phyloP scores from a whole-genome alignment of 2,888 invertebrate genomes.

The Philereme vetulata region DNA sequence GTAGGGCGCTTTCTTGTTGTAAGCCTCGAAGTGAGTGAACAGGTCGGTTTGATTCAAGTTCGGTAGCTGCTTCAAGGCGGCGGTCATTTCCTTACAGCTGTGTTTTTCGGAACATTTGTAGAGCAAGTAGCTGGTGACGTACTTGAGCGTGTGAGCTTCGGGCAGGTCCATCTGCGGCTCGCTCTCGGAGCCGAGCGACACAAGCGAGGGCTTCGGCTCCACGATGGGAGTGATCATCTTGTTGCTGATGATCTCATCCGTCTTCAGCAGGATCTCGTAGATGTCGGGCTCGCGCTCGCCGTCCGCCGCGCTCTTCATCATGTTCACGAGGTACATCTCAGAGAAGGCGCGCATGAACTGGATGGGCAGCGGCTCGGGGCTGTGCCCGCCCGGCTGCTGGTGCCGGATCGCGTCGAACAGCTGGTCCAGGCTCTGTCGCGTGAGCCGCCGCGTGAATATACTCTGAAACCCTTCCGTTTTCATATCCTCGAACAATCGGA shows the following conservation, averaged over 20 bases:
- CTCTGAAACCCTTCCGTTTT: slow-evolving; percentile 26
- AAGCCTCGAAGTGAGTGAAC: slow-evolving; percentile 29
- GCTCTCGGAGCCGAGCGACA: slow-evolving; percentile 29
- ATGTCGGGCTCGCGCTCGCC: slow-evolving; percentile 28
- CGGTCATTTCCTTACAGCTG: slow-evolving; percentile 26
- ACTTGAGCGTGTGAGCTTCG: slow-evolving; percentile 28
- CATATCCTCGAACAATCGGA: slow-evolving; percentile 42
- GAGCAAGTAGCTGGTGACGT: slow-evolving; percentile 34
- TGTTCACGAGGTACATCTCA: slow-evolving; percentile 27
- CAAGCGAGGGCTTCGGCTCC: slow-evolving; percentile 19
- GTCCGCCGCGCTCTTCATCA: slow-evolving; percentile 29
- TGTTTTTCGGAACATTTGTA: slow-evolving; percentile 34
- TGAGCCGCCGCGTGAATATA: slow-evolving; percentile 29
- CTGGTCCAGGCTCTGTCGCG: slow-evolving; percentile 21
- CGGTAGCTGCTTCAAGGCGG: slow-evolving; percentile 28
- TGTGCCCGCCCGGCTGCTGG: slow-evolving; percentile 23
- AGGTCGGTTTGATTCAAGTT: slow-evolving; percentile 26
- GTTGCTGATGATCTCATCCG: slow-evolving; percentile 30
- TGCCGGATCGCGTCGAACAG: slow-evolving; percentile 30
- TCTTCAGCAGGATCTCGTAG: slow-evolving; percentile 30
- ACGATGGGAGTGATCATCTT: slow-evolving; percentile 25
- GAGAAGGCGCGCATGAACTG: slow-evolving; percentile 33
- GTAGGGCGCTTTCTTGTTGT: slow-evolving; percentile 30
- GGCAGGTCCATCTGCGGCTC: slow-evolving; percentile 30
- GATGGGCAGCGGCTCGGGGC: slow-evolving; percentile 26